Base-by-base conservation (phyloP, 1,140 invertebrate species). In the Arctopsyche grandis region DNA sequence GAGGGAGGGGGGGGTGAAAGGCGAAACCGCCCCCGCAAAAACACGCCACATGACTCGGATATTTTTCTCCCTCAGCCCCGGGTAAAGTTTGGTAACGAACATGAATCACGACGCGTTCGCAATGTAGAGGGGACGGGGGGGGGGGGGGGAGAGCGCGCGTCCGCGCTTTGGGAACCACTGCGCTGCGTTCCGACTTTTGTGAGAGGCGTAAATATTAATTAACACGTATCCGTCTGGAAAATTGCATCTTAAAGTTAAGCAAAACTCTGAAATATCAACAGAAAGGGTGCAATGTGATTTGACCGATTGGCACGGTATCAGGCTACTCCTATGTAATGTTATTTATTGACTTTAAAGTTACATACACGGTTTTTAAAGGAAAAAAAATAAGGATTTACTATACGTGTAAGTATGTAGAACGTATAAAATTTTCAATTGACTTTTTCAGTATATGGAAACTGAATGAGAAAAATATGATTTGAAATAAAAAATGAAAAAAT, bases 51-150 rank as follows among this genome's bases (percentile, higher is more conserved):
- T 70, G 69, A 70, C 69, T 70, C 26, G 14, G 69, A 29, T 70
- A 70, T 70, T 70, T 70, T 70, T 70, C 69, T 43, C 22, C 26
- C 26, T 38, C 12, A 26, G 26, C 38, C 29, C 69, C 24, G 69
- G 29, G 9, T 12, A 70, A 70, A 43, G 22, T 70, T 70, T 70
- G 69, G 69, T 70, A 70, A 70, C 21, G 69, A 22, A 44, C 69
- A 70, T 70, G 69, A 70, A 70, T 70, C 69, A 70, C 69, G 69
- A 16, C 26, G 69, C 69, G 29, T 70, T 70, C 69, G 26, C 21
- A 16, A 16, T 26, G 19, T 22, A n/a, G n/a, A n/a, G n/a, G n/a
- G n/a, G n/a, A n/a, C n/a, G n/a, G n/a, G n/a, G n/a, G n/a, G n/a
- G n/a, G n/a, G n/a, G n/a, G n/a, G n/a, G 69, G 14, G 69, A n/a